Evolutionary conservation across 2,113 vertebrate genomes (phyloP).

Genomic region (Holacanthus passer): DNA sequence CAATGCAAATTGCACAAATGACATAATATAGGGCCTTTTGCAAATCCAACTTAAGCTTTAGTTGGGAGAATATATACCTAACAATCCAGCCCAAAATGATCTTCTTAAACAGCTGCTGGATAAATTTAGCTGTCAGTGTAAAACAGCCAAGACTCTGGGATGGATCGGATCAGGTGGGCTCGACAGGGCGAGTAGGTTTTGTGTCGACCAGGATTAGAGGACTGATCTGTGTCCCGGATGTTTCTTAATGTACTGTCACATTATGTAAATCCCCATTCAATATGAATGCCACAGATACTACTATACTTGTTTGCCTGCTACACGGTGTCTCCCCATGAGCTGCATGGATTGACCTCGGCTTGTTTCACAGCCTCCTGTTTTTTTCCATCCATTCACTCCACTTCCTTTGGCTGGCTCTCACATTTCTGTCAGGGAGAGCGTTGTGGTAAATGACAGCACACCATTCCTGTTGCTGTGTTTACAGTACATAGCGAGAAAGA

Average conservation of each 20-base stretch:
- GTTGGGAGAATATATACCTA: conserved; percentile 20
- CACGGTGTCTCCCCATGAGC: conserved; percentile 35
- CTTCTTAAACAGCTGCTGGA: conserved; percentile 12
- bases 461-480: conserved; percentile 32
- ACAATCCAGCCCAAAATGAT: conserved; percentile 16
- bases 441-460: conserved; percentile 16
- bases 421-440: conserved; percentile 13
- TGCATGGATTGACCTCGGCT: conserved; percentile 56
- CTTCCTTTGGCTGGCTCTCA: not conserved
- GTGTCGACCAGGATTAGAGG: conserved; percentile 83
- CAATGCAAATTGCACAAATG: conserved; percentile 54
- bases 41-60: conserved; percentile 66
- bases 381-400: not conserved
- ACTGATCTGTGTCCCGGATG: conserved; percentile 83
- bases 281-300: conserved; percentile 81
- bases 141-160: conserved; percentile 17
- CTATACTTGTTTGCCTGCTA: conserved; percentile 77
- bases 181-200: conserved; percentile 71
- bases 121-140: conserved; percentile 11
- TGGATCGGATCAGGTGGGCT: conserved; percentile 76
- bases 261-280: conserved; percentile 85
- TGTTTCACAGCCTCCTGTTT: conserved; percentile 16
- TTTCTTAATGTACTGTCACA: conserved; percentile 85
- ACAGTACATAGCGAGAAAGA: conserved; percentile 5
- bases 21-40: conserved; percentile 35